A percentile compares a stretch with the other conserved stretches of the same genome.
Evolutionary conservation across 2,888 invertebrate genomes (phyloP).

Genomic region (Spicauda simplicius): DNA sequence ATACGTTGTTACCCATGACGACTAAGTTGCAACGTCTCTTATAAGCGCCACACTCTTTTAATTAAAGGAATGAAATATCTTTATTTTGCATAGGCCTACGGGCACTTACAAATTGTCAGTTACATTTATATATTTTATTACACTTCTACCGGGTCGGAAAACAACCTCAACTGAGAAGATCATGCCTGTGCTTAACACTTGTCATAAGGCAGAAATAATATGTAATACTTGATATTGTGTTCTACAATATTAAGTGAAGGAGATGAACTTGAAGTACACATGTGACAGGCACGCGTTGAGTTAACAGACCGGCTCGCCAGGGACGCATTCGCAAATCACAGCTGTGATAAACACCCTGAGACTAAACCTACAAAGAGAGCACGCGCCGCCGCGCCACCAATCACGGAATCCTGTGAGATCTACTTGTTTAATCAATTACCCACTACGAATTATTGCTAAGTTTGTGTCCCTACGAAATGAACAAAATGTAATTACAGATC

Average conservation of each 20-base stretch:
- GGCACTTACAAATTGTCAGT: too few species aligned
- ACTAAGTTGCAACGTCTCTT: too few species aligned
- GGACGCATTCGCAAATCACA: neutral
- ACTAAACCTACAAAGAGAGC: slow-evolving; percentile 63
- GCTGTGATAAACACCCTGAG: slow-evolving; percentile 29
- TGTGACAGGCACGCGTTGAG: neutral
- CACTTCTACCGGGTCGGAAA: too few species aligned
- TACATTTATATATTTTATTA: too few species aligned
- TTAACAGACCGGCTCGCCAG: neutral
- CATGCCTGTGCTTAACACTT: too few species aligned
- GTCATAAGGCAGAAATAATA: too few species aligned
- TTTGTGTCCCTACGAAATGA: slow-evolving; percentile 62
- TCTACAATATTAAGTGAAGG: neutral
- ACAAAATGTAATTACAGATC: slow-evolving; percentile 44
- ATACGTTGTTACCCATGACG: too few species aligned
- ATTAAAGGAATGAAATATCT: too few species aligned
- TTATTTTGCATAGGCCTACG: too few species aligned
- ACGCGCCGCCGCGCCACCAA: slow-evolving; percentile 78
- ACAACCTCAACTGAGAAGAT: too few species aligned
- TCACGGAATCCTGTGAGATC: slow-evolving; percentile 52
- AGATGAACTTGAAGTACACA: neutral
- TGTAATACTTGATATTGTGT: too few species aligned
- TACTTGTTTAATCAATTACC: slow-evolving; percentile 59
- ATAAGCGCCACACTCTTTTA: too few species aligned
- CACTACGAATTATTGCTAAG: slow-evolving; percentile 70